Conservation (phyloP, 1,140 invertebrate genomes). For the Drosophila parabipectinata region DNA sequence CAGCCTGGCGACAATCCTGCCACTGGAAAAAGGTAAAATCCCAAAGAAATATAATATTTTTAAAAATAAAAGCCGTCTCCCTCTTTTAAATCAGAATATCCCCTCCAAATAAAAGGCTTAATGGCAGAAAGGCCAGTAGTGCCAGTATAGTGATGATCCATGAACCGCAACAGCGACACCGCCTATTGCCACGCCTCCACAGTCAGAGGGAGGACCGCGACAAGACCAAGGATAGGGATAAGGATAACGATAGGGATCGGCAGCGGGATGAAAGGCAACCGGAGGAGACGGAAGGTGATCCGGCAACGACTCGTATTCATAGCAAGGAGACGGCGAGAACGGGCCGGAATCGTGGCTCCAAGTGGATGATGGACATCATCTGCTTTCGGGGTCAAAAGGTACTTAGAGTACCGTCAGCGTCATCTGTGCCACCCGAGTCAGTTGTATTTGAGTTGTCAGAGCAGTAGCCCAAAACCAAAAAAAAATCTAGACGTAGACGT, state of each 20-base stretch:
- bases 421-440: slow-evolving; percentile 84
- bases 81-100: slow-evolving; percentile 34
- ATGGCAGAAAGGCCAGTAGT: slow-evolving; percentile 52
- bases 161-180: slow-evolving; percentile 57
- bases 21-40: slow-evolving; percentile 54
- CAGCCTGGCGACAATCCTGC: slow-evolving; percentile 42
- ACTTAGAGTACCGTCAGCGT: slow-evolving; percentile 82
- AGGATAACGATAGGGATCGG: slow-evolving; percentile 1
- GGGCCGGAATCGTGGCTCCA: slow-evolving; percentile 28
- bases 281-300: slow-evolving; percentile 15
- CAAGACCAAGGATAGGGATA: slow-evolving; percentile 16
- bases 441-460: slow-evolving; percentile 84
- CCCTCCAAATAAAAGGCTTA: slow-evolving; percentile 51
- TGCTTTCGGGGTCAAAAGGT: slow-evolving; percentile 83
- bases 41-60: background rate
- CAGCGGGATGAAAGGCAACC: slow-evolving; percentile 9
- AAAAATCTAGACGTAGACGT: slow-evolving; percentile 35
- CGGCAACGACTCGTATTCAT: slow-evolving; percentile 34
- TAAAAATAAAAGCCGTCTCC: too few species aligned
- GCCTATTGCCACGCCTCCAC: slow-evolving; percentile 44
- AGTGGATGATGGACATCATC: slow-evolving; percentile 74
- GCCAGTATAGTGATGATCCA: slow-evolving; percentile 65
- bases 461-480: slow-evolving; percentile 65
- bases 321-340: slow-evolving; percentile 41
- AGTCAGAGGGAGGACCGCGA: slow-evolving; percentile 13